A percentile compares a stretch with the other conserved stretches of the same genome.
Evolutionary conservation across 2,888 invertebrate species (phyloP).

Genomic region (Spodoptera picta): DNA sequence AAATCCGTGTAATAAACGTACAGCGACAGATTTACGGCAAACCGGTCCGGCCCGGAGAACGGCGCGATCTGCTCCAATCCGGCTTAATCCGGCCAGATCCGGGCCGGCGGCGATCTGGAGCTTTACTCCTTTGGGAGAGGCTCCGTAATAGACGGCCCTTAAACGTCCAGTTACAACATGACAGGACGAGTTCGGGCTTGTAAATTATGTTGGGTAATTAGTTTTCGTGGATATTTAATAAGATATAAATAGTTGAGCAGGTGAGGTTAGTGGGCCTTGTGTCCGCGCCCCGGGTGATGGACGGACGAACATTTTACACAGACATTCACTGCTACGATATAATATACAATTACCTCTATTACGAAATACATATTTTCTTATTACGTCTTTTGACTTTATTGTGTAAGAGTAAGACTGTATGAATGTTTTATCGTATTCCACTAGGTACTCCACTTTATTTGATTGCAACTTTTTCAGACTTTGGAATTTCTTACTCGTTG

Average conservation of each 20-base stretch:
- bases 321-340: neutral
- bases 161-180: slow-evolving; percentile 52
- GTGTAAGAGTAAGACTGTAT: no score
- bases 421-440: no score
- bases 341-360: no score
- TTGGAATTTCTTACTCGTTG: no score
- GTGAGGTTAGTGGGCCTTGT: slow-evolving; percentile 14
- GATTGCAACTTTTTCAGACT: no score
- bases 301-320: slow-evolving; percentile 16
- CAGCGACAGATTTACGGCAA: slow-evolving; percentile 69
- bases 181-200: slow-evolving; percentile 49
- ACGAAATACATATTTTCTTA: no score
- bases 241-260: slow-evolving; percentile 50
- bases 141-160: slow-evolving; percentile 52
- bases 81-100: slow-evolving; percentile 63
- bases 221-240: slow-evolving; percentile 56
- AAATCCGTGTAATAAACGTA: slow-evolving; percentile 69
- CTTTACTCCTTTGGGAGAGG: slow-evolving; percentile 57
- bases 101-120: slow-evolving; percentile 57
- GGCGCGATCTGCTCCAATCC: slow-evolving; percentile 62
- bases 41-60: slow-evolving; percentile 60
- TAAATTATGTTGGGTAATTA: slow-evolving; percentile 58
- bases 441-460: no score
- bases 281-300: slow-evolving; percentile 20
- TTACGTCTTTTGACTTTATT: no score